phyloP scores from a whole-genome alignment of 1,140 invertebrate species.

The Belonocnema kinseyi region DNA sequence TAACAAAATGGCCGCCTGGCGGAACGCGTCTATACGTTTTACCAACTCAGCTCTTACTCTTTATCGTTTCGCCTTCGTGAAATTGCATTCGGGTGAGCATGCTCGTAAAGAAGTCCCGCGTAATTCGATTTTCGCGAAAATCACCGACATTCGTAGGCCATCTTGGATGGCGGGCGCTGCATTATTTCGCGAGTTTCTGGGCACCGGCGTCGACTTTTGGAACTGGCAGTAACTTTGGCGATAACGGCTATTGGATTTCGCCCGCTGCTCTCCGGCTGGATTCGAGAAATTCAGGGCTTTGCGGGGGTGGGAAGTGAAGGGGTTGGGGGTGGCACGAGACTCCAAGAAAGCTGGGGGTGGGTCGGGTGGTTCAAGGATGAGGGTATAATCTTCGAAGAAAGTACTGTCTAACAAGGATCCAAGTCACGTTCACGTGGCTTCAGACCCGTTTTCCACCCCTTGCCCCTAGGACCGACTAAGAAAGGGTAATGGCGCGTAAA shows the following conservation, averaged over 20 bases:
- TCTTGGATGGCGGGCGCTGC: constrained; percentile 35
- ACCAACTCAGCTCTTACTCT: constrained; percentile 2
- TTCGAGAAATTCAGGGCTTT: constrained; percentile 42
- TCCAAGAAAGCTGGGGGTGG: constrained; percentile 35
- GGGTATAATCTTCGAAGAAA: constrained; percentile 54
- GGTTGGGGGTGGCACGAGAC: constrained; percentile 40
- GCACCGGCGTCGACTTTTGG: constrained; percentile 48
- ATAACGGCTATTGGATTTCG: constrained; percentile 54
- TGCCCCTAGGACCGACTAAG: constrained; percentile 55
- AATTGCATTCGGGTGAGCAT: constrained; percentile 9
- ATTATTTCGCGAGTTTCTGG: constrained; percentile 53
- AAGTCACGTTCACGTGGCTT: constrained; percentile 53
- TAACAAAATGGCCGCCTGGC: constrained; percentile 33
- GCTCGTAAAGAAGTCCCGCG: constrained; percentile 30
- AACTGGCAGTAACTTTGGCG: constrained; percentile 50
- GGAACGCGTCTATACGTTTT: constrained; percentile 13
- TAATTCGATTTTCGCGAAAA: constrained; percentile 34
- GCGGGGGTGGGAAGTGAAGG: constrained; percentile 39
- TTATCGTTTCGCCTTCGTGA: background rate
- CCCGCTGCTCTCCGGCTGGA: constrained; percentile 42
- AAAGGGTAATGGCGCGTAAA: constrained; percentile 75
- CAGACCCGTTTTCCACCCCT: constrained; percentile 2
- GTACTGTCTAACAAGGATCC: constrained; percentile 55
- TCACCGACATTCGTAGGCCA: constrained; percentile 20
- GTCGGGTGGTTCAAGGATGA: constrained; percentile 44